Evolutionary conservation across 2,113 vertebrate genomes (phyloP), one percentile per base, ranked within the genome.

Genomic region (Polypterus bichir): DNA sequence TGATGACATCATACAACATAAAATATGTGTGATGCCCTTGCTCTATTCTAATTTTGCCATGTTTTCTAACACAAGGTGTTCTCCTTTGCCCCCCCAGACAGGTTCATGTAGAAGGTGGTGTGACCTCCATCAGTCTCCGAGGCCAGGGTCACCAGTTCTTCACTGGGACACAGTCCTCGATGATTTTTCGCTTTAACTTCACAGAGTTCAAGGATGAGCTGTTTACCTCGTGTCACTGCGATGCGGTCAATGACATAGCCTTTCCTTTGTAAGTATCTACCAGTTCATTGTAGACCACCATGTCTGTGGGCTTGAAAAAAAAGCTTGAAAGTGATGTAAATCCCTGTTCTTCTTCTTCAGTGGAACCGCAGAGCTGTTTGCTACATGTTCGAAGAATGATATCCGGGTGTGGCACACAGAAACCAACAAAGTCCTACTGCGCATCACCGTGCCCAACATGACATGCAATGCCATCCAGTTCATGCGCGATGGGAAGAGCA

Each of bases 401-500:
- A 93, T 96, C 67, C 79, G 90, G 49, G 72, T 95, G 46, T 97
- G 94, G 92, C 81, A 88, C 74, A 83, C 81, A 0, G 66, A 76
- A 1, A 81, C 81, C 8, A 77, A 77, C 68, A 85, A 76, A 78
- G 93, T 97, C 70, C 79, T 92, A 47, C 74, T 94, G 48, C 79
- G 88, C 9, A 91, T 96, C 63, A 74, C 74, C 0, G 67, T 89
- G 5, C 90, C 88, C 65, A 91, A 91, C 66, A 69, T 89, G 76
- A 95, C 82, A 51, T 97, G 94, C 76, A 82, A 84, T 0, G 71
- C 88, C 59, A 61, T 94, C 5, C 83, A 89, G 7, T 70, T 95
- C 63, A 90, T 86, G 83, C 67, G 47, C n/a, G 88, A 97, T 0
- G 90, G 91, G 59, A 86, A 62, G 46, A 89, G 89, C 83, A 91